phyloP scores from a whole-genome alignment of 2,797 vertebrate genomes.

The Rhodeus uyekii region DNA sequence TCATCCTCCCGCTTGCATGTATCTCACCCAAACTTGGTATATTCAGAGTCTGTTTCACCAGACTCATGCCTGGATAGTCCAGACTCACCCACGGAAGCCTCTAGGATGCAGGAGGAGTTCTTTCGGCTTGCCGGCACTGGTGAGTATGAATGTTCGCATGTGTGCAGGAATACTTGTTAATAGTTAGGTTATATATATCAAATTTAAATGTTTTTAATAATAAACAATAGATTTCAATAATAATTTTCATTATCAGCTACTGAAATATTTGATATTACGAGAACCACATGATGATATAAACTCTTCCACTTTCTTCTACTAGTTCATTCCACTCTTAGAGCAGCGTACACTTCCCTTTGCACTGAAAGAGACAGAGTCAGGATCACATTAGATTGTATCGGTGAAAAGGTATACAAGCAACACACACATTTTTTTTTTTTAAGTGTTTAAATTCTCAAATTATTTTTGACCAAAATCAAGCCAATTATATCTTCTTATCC shows the following conservation, averaged over 20 bases:
- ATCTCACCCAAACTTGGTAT: conserved; percentile 93
- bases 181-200: not conserved
- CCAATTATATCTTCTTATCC: conserved; percentile 38
- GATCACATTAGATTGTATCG: conserved; percentile 81
- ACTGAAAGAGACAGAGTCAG: conserved; percentile 85
- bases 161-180: not conserved
- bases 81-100: conserved; percentile 87
- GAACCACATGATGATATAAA: not conserved
- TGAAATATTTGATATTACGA: not conserved
- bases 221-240: too few relatives aligned
- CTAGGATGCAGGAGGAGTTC: conserved; percentile 91
- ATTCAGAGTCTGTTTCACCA: conserved; percentile 80
- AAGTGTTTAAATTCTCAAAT: conserved; percentile 50
- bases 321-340: conserved; percentile 90
- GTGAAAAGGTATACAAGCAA: conserved; percentile 76
- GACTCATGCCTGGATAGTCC: conserved; percentile 86
- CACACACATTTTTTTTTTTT: conserved; percentile 34
- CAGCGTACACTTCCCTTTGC: conserved; percentile 84
- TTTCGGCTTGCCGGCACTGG: conserved; percentile 89
- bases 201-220: too few relatives aligned
- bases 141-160: conserved; percentile 66
- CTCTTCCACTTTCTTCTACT: conserved; percentile 25
- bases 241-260: not conserved
- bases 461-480: conserved; percentile 73
- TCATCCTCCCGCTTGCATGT: conserved; percentile 84